Evolutionary conservation across 2,113 vertebrate species (phyloP).

Genomic region (Silurus glanis): DNA sequence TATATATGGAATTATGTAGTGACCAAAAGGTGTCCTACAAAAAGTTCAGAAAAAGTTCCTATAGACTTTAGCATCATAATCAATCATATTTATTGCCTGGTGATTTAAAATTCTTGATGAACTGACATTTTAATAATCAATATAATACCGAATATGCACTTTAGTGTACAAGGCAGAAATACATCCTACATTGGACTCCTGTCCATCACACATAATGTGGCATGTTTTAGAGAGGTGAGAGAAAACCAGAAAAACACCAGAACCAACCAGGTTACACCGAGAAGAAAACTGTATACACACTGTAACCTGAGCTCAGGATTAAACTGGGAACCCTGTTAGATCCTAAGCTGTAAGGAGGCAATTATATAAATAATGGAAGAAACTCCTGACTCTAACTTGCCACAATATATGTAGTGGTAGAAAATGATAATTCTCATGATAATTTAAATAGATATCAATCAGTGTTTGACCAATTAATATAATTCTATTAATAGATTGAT

Average conservation of each 20-base stretch:
- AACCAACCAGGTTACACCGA: too few relatives aligned
- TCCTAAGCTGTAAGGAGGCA: neutral
- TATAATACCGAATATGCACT: neutral
- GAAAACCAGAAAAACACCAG: too few relatives aligned
- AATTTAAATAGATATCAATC: too few relatives aligned
- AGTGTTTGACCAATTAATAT: too few relatives aligned
- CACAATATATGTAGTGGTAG: too few relatives aligned
- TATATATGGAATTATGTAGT: neutral
- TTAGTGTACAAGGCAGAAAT: neutral
- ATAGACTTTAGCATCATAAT: neutral
- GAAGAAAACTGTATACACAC: too few relatives aligned
- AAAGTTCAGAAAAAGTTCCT: neutral
- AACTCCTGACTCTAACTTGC: too few relatives aligned
- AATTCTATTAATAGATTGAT: too few relatives aligned
- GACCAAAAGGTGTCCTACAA: neutral
- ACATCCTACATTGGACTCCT: neutral
- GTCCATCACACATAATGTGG: neutral
- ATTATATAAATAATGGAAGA: neutral
- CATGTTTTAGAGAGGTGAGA: too few relatives aligned
- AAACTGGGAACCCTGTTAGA: neutral
- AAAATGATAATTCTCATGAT: too few relatives aligned
- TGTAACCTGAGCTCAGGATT: neutral
- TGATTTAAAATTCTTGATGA: neutral
- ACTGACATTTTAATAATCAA: neutral
- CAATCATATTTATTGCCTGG: neutral